Evolutionary conservation across 2,888 invertebrate genomes (phyloP), one percentile per base, ranked within the genome.

Genomic region (Rhagium mordax): DNA sequence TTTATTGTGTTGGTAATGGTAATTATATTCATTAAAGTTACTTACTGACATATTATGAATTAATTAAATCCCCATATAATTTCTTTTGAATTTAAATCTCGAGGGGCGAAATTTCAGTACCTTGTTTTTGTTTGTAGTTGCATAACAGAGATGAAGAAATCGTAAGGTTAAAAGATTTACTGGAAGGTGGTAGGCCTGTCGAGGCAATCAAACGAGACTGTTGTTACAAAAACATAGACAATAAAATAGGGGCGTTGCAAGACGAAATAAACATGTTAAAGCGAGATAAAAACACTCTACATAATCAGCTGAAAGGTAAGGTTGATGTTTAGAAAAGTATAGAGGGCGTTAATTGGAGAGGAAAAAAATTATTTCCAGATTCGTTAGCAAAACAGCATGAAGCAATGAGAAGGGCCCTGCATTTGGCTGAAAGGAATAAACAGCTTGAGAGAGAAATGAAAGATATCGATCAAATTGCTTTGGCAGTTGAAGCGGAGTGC

Each of bases 401-500:
- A 85, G 95, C 95, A 3, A 95, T 95, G 94, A 89, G 93, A 55
- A 89, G 93, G 78, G 95, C 95, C 4, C 87, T 95, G 53, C 89
- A 89, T 82, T 89, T 95, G 66, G 94, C 94, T n/a, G 93, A 94
- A 78, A 90, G 92, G 80, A 95, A 95, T 82, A 92, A 92, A 83
- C 88, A 88, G 71, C 85, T 95, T 64, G 92, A 94, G 86, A 91
- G 92, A 72, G 94, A 95, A 85, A 84, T 95, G 76, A 90, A 91
- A 77, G 94, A 94, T 84, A 91, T 95, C 60, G 95, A 95, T 84
- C 90, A 91, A 78, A 90, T 94, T 76, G 95, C 95, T 1, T 86
- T 95, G 72, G 91, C 91, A 76, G 93, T 95, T 10, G 95, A 95
- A 88, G 91, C 92, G 47, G 94, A 94, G 83, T 94, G 94, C 75